phyloP scores from a whole-genome alignment of 2,888 invertebrate species.

The Drosophila mimetica region DNA sequence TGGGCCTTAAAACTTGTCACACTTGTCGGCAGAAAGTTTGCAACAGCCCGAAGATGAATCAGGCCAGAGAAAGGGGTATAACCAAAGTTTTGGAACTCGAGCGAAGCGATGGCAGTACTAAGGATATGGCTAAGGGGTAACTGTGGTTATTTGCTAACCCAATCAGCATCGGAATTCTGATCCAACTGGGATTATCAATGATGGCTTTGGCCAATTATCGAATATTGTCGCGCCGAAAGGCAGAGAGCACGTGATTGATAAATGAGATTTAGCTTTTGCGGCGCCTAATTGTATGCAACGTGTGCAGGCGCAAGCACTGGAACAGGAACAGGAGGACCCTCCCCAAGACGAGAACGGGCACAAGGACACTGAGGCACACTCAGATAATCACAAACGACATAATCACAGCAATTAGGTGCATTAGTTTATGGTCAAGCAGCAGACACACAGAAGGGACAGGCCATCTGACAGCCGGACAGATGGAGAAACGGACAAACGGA shows the following conservation, averaged over 20 bases:
- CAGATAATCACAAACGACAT: constrained; percentile 68
- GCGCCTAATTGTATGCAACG: constrained; percentile 65
- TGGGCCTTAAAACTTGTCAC: constrained; percentile 71
- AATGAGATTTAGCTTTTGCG: constrained; percentile 66
- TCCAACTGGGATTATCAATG: constrained; percentile 8
- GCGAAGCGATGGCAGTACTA: background rate
- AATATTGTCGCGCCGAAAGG: constrained; percentile 42
- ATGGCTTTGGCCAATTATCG: constrained; percentile 53
- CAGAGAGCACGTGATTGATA: constrained; percentile 55
- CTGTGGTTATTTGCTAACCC: constrained; percentile 28
- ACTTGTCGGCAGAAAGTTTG: constrained; percentile 60
- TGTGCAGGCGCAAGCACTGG: constrained; percentile 18
- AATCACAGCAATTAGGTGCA: constrained; percentile 72
- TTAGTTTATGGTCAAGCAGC: constrained; percentile 66
- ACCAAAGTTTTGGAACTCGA: constrained; percentile 2
- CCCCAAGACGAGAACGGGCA: background rate
- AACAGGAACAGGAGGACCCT: background rate
- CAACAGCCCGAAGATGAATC: constrained; percentile 6
- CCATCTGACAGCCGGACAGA: constrained; percentile 12
- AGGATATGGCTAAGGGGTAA: background rate
- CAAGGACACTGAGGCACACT: constrained; percentile 17
- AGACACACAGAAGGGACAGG: constrained; percentile 7
- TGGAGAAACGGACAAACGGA: constrained; percentile 2
- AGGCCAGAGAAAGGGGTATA: constrained; percentile 6
- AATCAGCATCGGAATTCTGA: constrained; percentile 16